Base-by-base conservation (phyloP, 2,888 invertebrate genomes). In the Philaethria dido region DNA sequence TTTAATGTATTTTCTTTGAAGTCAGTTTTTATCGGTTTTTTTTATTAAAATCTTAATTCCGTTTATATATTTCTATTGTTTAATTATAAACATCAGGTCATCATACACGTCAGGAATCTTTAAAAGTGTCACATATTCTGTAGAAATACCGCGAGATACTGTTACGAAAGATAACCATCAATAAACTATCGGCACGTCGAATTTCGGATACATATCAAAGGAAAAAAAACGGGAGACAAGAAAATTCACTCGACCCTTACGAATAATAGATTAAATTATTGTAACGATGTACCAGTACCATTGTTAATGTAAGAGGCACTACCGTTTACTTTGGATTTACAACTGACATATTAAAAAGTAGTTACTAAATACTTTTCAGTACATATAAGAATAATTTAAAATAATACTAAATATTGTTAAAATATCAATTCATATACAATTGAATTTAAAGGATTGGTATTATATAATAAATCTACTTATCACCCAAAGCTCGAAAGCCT, bases 381-480 rank as follows among this genome's bases (percentile, higher is more conserved):
- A 8, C 4, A 1, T 33, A 33, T 33, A 8, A 33, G 33, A 33
- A 33, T 33, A 33, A 33, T 33, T 33, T 3, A 1, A 5, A 33
- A 33, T 33, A 33, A 33, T 8, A 6, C 9, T 8, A 33, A 33
- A 33, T 33, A 33, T 25, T 25, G 25, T 25, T 25, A 2, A 25
- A 25, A 25, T 25, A 25, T 5, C 2, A 25, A 25, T 25, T 25
- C 25, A 25, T 25, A 25, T 8, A 39, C 39, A 3, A n/a, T 39
- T 13, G 13, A 39, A 39, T 39, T 13, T 39, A 13, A 39, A 3
- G 5, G 5, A 14, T 6, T 22, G 14, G 14, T 48, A 14, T 48
- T 48, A 18, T 22, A 39, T 39, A 39, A 22, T 57, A 42, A 57
- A 57, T 22, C n/a, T 20, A 20, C 55, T 29, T 5, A 52, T 39